phyloP scores from a whole-genome alignment of 2,888 invertebrate genomes.

The Tillus elongatus region DNA sequence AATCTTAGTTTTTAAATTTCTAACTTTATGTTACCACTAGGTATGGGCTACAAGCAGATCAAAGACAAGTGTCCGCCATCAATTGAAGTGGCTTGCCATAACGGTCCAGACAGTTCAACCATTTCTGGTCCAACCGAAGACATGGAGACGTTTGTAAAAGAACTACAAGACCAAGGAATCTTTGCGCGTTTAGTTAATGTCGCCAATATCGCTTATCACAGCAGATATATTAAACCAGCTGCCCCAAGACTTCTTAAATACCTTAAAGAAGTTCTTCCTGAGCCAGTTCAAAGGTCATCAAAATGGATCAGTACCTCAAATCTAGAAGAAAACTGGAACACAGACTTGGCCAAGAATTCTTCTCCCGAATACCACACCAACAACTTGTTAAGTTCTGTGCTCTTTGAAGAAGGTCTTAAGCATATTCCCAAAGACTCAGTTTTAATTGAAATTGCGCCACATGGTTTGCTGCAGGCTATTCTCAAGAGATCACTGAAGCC shows the following conservation, averaged over 20 bases:
- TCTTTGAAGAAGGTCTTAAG: slow-evolving; percentile 73
- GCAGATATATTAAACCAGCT: slow-evolving; percentile 59
- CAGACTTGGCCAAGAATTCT: slow-evolving; percentile 46
- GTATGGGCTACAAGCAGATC: slow-evolving; percentile 44
- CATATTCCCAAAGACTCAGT: slow-evolving; percentile 75
- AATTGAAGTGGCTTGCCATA: slow-evolving; percentile 72
- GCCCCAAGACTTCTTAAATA: slow-evolving; percentile 40
- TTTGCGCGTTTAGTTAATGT: slow-evolving; percentile 79
- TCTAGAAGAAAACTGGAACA: slow-evolving; percentile 50
- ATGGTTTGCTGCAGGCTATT: slow-evolving; percentile 80
- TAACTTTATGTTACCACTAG: too few species aligned
- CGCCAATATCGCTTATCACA: slow-evolving; percentile 84
- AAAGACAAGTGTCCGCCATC: slow-evolving; percentile 56
- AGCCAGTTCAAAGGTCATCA: slow-evolving; percentile 45
- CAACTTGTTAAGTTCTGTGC: slow-evolving; percentile 57
- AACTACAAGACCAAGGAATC: slow-evolving; percentile 56
- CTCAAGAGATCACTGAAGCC: slow-evolving; percentile 64
- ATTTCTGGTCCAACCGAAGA: slow-evolving; percentile 64
- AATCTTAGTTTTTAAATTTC: slow-evolving; percentile 7
- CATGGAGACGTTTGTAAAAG: slow-evolving; percentile 50
- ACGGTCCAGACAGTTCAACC: slow-evolving; percentile 66
- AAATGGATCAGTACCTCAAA: slow-evolving; percentile 61
- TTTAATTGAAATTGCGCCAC: slow-evolving; percentile 83
- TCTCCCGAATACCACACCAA: slow-evolving; percentile 62
- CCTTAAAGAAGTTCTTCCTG: slow-evolving; percentile 41